phyloP scores from a whole-genome alignment of 2,113 vertebrate genomes.

The Semicossyphus pulcher region DNA sequence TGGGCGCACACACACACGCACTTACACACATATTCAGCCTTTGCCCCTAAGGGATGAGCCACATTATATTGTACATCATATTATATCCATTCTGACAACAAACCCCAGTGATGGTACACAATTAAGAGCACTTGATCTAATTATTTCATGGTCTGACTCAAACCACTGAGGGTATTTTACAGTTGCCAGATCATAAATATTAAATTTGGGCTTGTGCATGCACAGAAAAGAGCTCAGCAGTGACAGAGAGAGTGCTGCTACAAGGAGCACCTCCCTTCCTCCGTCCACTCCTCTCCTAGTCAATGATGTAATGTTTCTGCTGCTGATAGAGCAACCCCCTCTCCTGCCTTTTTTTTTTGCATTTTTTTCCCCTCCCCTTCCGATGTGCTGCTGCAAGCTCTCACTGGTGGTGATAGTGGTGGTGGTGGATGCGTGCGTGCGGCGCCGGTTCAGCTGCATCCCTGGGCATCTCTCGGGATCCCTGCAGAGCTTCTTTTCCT shows the following conservation, averaged over 20 bases:
- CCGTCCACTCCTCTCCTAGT: slow-evolving; percentile 74
- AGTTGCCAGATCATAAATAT: slow-evolving; percentile 69
- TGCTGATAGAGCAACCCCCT: slow-evolving; percentile 81
- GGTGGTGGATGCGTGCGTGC: slow-evolving; percentile 64
- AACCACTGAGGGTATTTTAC: slow-evolving; percentile 57
- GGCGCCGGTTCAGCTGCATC: slow-evolving; percentile 76
- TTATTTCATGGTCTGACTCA: slow-evolving; percentile 53
- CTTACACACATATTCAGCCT: slow-evolving; percentile 15
- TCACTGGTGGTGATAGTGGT: slow-evolving; percentile 68
- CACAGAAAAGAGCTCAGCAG: slow-evolving; percentile 52
- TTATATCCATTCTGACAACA: slow-evolving; percentile 61
- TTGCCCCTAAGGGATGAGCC: slow-evolving; percentile 52
- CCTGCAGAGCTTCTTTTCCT: slow-evolving; percentile 75
- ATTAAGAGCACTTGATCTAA: slow-evolving; percentile 51
- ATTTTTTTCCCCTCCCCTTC: slow-evolving; percentile 67
- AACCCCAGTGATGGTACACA: slow-evolving; percentile 39
- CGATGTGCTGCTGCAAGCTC: slow-evolving; percentile 69
- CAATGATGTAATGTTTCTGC: slow-evolving; percentile 86
- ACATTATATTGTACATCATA: slow-evolving; percentile 49
- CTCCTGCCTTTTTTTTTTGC: slow-evolving; percentile 43
- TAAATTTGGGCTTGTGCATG: slow-evolving; percentile 55
- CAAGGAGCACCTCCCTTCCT: slow-evolving; percentile 73
- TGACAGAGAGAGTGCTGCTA: slow-evolving; percentile 65
- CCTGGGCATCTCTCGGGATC: slow-evolving; percentile 79
- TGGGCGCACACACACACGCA: slow-evolving; percentile 13